Base-by-base conservation (phyloP, 2,888 invertebrate species). In the Rhorus exstirpatorius region DNA sequence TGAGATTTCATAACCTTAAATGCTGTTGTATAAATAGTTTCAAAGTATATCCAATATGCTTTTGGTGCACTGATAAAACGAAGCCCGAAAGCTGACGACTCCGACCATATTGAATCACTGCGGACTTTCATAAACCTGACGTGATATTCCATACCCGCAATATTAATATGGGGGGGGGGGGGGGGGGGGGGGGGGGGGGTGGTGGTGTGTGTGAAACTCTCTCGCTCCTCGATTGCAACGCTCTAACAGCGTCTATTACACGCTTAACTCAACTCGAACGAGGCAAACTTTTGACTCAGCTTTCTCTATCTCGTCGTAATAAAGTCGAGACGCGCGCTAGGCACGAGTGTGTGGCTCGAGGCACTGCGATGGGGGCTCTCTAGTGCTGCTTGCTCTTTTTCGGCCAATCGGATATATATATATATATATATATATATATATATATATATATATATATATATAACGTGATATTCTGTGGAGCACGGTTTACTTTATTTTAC, bases 211-310 rank as follows among this genome's bases (percentile, higher is more conserved):
- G n/a, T n/a, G n/a, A n/a, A n/a, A n/a, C 46, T 44, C 38, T n/a
- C 41, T 58, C 60, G 12, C 12, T 14, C 35, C 55, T 55, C 44
- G 8, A 46, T 8, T 41, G 65, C 49, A 63, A 7, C 17, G 26
- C 35, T 46, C 19, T 24, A 35, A 65, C 35, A 58, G 70, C 78
- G 70, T 60, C 81, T 84, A 83, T 84, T 84, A 75, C 77, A 83
- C 79, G 78, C 77, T 83, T 84, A 85, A 85, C 84, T 85, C 83
- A 85, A 77, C 81, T 72, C 76, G 70, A 79, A 74, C 70, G 78
- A 83, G 85, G 84, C 87, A 86, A 88, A 88, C 87, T 88, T 88
- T 87, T 85, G 81, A 86, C 86, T 87, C 88, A 86, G 86, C 86
- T 87, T 84, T 83, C 81, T 83, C 80, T 85, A 85, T 85, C 85